Evolutionary conservation across 1,140 invertebrate genomes (phyloP), one percentile per base, ranked within the genome.

Genomic region (Drosophila hydei): DNA sequence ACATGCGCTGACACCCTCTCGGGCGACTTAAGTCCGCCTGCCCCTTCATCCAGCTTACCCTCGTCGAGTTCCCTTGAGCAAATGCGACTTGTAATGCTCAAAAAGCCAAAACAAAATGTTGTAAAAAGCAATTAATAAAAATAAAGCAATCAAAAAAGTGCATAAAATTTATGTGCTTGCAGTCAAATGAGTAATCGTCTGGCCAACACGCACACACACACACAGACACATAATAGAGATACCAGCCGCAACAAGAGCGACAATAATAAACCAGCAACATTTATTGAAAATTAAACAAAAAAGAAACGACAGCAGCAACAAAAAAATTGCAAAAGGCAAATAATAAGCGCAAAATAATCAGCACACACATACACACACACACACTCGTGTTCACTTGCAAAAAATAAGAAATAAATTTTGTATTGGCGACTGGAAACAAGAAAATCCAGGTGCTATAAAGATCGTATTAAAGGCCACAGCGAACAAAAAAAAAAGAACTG

Each of bases 291-390:
- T 84, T 89, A 83, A 79, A 63, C 56, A 79, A 88, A 87, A 72
- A 68, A 56, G 40, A 68, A 67, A 59, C 42, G 50, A 70, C 67
- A 68, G 64, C 33, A 52, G 63, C 56, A 48, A 56, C 63, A 74
- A 67, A 42, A 30, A 60, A 19, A 70, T 58, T 52, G 36, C 58
- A 83, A 61, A 75, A 72, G 70, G 62, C 71, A 77, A 75, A 83
- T 88, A 87, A 87, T 89, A 88, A 89, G 84, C 85, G 63, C 73
- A 79, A 89, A 89, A 89, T 85, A 89, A 89, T 87, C 83, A 87
- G 79, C 70, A 77, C 75, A 79, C 75, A 75, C 30, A 61, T 48
- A 36, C 27, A 55, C 27, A 33, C 25, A 63, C 40, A 62, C 30
- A 50, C 16, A 30, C 21, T 51, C 21, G 47, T 19, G 27, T 16